These are phyloP conservation scores for Callipepla californica DNA, from an alignment of 2,113 vertebrate species.

Conservation along the genomic window DNA sequence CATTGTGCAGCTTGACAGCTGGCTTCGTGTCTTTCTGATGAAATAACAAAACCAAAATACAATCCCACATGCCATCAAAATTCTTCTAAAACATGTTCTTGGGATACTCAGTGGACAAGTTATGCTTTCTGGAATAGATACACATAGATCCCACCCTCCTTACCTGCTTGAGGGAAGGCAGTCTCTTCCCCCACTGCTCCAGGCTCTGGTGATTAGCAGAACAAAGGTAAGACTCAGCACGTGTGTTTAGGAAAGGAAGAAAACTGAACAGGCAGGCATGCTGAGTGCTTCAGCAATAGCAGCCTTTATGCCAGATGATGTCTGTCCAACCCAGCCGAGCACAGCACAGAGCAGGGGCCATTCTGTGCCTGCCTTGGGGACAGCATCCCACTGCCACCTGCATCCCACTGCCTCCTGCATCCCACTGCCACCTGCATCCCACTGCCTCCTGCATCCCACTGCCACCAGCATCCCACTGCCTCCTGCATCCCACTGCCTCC, in stretches of 20 bases:
- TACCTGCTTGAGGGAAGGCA: not conserved
- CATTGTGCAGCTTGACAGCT: not conserved
- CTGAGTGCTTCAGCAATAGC: conserved; percentile 1
- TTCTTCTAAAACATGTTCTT: not conserved
- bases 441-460: too few species aligned
- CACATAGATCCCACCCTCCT: not conserved
- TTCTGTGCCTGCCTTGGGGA: too few species aligned
- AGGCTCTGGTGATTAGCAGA: not conserved
- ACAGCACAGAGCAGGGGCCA: not conserved
- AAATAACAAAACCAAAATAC: not conserved
- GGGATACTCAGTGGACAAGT: not conserved
- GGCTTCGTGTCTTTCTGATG: not conserved
- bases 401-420: too few species aligned
- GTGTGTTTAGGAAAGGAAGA: not conserved
- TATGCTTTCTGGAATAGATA: not conserved
- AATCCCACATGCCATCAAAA: not conserved
- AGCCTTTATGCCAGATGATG: conserved; percentile 26
- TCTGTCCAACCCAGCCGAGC: not conserved
- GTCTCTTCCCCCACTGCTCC: not conserved
- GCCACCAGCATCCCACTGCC: too few species aligned
- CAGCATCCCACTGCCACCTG: too few species aligned
- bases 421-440: too few species aligned
- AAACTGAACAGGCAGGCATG: not conserved
- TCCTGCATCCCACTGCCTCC: too few species aligned
- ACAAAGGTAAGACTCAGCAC: not conserved